Evolutionary conservation across 2,888 invertebrate genomes (phyloP), one percentile per base, ranked within the genome.

Genomic region (Lycophotia porphyrea): DNA sequence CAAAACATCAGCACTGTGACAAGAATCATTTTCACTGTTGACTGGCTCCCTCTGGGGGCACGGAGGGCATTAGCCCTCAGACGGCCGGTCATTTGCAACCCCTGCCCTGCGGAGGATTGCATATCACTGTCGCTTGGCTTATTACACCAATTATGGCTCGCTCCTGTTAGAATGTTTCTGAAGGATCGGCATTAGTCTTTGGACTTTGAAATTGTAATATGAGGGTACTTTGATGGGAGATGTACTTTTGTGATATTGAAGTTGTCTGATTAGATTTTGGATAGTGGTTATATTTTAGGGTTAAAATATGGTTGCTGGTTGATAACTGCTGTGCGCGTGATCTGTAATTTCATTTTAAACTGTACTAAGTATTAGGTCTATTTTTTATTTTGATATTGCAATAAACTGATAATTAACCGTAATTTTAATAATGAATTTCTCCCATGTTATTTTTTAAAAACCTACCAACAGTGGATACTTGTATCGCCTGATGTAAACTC

Each of bases 91-190:
- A 84, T 85, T 83, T 86, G 73, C 84, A 82, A 75, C 67, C 39
- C 70, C 66, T 67, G 72, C 76, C 88, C 87, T 85, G 78, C 68
- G 84, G 87, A 86, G 74, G 75, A 80, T 84, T 82, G 87, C 89
- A 85, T 84, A 88, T 89, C 88, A 84, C 85, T 80, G 84, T 84
- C 87, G 73, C 80, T 69, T 66, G 66, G 74, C 71, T 85, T 85
- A 88, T 88, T 89, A 87, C 65, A 82, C 73, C 86, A 88, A 89
- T 88, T 89, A 89, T 78, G 74, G 63, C 27, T 55, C 82, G 81
- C 71, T 71, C 68, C 78, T 39, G 63, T 70, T 76, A 34, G 70
- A 73, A 78, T 80, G 72, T 74, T 69, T 69, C 73, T 81, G 71
- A 84, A 79, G 74, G 83, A 74, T 80, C 61, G 71, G 21, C 65